Evolutionary conservation across 2,113 vertebrate species (phyloP).

Genomic region (Indicator maculatus): DNA sequence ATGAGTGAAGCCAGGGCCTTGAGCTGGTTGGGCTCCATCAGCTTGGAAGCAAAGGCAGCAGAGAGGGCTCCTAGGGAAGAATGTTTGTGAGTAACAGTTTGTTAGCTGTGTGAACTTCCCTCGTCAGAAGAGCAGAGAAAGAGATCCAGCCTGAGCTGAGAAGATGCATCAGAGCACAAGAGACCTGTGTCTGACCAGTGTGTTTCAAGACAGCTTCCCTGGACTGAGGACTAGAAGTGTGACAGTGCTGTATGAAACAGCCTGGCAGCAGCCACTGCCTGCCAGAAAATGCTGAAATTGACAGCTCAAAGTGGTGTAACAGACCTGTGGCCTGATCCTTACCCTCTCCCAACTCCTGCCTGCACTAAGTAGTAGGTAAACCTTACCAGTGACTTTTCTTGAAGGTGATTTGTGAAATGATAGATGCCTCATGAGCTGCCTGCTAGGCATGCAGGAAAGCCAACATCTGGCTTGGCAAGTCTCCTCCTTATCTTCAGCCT

Average conservation of each 20-base stretch:
- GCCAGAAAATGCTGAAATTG: neutral
- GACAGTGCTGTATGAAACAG: neutral
- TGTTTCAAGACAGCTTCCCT: neutral
- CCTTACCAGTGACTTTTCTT: neutral
- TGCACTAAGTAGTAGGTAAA: neutral
- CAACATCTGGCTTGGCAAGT: neutral
- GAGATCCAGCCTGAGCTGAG: neutral
- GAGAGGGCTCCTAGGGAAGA: neutral
- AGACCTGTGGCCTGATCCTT: neutral
- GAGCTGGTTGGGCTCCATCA: neutral
- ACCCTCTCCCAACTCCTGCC: neutral
- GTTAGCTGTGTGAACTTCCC: neutral
- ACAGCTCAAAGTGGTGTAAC: neutral
- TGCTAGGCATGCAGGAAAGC: neutral
- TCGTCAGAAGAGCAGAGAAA: neutral
- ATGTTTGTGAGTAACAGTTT: neutral
- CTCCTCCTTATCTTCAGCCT: slow-evolving; percentile 5
- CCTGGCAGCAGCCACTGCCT: neutral
- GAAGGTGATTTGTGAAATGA: neutral
- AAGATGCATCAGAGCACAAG: neutral
- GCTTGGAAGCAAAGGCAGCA: neutral
- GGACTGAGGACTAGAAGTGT: neutral
- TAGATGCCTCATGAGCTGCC: neutral
- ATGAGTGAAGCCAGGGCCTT: neutral
- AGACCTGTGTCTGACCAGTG: neutral